These are phyloP conservation scores for Lytechinus variegatus DNA, from an alignment of 35 echinoderm and acorn worm genomes.

Conservation along the genomic window DNA sequence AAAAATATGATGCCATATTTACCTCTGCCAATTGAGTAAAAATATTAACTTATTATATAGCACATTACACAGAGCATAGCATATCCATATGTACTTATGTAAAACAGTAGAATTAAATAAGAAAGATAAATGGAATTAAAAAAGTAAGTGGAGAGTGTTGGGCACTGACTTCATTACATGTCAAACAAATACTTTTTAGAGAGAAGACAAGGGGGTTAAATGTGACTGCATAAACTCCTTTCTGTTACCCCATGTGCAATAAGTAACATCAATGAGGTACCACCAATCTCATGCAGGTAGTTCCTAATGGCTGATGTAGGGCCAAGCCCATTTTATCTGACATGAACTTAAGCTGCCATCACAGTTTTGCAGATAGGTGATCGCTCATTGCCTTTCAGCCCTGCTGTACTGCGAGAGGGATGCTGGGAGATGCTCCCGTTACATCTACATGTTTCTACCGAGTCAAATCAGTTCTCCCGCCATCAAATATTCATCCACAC, in stretches of 20 bases:
- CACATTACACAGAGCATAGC: too few relatives aligned
- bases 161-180: too few relatives aligned
- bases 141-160: too few relatives aligned
- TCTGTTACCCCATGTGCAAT: not conserved
- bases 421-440: not conserved
- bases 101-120: too few relatives aligned
- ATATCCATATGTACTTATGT: too few relatives aligned
- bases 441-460: not conserved
- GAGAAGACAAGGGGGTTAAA: not conserved
- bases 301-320: not conserved
- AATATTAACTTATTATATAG: too few relatives aligned
- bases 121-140: too few relatives aligned
- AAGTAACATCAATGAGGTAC: not conserved
- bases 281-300: not conserved
- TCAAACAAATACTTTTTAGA: too few relatives aligned
- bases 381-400: not conserved
- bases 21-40: too few relatives aligned
- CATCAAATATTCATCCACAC: not conserved
- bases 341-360: constrained; percentile 1
- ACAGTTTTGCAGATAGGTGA: not conserved
- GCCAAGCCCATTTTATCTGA: not conserved
- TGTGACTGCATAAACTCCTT: not conserved
- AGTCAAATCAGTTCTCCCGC: not conserved
- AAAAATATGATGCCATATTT: too few relatives aligned
- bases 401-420: not conserved